Base-by-base conservation (phyloP, 2,113 vertebrate species). In the Bucco capensis region DNA sequence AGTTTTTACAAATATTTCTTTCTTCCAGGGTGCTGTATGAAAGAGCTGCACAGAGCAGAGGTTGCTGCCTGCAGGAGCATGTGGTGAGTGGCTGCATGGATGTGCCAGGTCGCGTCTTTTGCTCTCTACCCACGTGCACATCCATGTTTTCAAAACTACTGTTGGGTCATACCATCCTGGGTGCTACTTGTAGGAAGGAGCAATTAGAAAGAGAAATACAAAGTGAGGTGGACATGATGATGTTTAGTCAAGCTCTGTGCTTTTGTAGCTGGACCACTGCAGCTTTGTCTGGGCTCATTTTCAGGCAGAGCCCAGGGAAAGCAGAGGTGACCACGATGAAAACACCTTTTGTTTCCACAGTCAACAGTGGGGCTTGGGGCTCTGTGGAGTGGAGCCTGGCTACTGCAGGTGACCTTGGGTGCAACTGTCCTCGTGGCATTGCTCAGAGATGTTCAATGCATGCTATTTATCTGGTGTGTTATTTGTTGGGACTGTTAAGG, bases 71-170 rank as follows among this genome's bases (percentile, higher is more conserved):
- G 37, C 3, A 2, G 74, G 58, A 66, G 27, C 8, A 1, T 8
- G 1, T 0, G 4, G 19, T 4, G 37, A 72, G 65, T 13, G 9
- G 73, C 57, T 2, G 5, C 0, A 0, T 7, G 54, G 54, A 38
- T 6, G 12, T 10, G 23, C 33, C 65, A 50, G 17, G 19, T 60
- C 35, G 19, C 44, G 22, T 73, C 50, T 37, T 76, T 49, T 1
- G 0, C 28, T 17, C 10, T 23, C 40, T 27, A 17, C 19, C 7
- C 2, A 0, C 18, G 37, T 9, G 6, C 12, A 3, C 0, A 1
- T 33, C 58, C 0, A 0, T 37, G 49, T 25, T 76, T 66, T 66
- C 83, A 76, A 78, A 79, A 37, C 37, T 35, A 23, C 51, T 85
- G 66, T 57, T 37, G 38, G 51, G 24, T 57, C 6, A 0, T 51